Evolutionary conservation across 2,888 invertebrate species (phyloP), one percentile per base, ranked within the genome.

Genomic region (Drosophila mimetica): DNA sequence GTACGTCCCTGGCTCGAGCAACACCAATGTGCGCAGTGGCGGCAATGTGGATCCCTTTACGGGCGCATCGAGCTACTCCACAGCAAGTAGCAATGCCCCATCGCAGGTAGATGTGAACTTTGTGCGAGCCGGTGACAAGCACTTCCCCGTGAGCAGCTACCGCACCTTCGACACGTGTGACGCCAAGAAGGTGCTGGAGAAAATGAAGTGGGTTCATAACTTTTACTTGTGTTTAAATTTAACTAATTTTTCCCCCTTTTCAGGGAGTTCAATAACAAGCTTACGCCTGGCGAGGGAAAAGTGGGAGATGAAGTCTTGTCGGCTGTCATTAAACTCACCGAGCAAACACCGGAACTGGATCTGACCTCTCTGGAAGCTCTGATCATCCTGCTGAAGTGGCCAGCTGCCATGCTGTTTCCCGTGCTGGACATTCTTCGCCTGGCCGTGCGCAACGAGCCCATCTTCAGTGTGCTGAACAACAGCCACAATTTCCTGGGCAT

Each of bases 391-490:
- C 57, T 90, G 1, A 77, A 86, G 52, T 91, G 90, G 91, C 91
- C 93, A 76, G 91, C 71, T 93, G 96, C 96, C 88, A 93, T 95
- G 73, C 93, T 98, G 1, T 98, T 98, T 89, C 99, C 99, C 0
- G 96, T 96, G 5, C 92, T 99, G 77, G 99, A 99, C 89, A 93
- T 98, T 5, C 93, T 97, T 13, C 94, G 99, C 75, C 92, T 98
- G 87, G 96, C 96, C 0, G 94, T 98, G 37, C 94, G 96, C 46
- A 95, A 95, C 74, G 93, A 94, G 83, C 92, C 93, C 4, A 93
- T 96, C 6, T 94, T 94, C 74, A 89, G 92, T 6, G 79, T 91
- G 46, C 90, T 95, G 48, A 75, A 76, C 14, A 90, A 86, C 92
- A 93, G 86, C 85, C 90, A 55, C 88, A 91, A 55, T 89, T 91